Conservation (phyloP, 2,113 vertebrate genomes). For the Macrotus californicus region DNA sequence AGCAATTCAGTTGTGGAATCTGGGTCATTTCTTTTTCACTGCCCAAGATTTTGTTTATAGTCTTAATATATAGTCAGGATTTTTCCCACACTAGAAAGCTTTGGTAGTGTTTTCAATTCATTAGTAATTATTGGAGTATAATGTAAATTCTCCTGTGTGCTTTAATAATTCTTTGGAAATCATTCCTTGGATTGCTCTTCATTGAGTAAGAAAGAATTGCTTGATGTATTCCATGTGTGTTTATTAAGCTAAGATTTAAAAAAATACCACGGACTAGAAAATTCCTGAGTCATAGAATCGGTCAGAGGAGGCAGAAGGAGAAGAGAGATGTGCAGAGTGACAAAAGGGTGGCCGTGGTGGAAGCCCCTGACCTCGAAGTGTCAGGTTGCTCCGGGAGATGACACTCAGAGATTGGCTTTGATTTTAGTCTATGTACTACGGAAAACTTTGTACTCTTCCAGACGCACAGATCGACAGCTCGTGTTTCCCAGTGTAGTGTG, state of each 20-base stretch:
- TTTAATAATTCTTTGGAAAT: slow-evolving; percentile 30
- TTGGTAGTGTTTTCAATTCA: neutral
- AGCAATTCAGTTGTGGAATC: neutral
- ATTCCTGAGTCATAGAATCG: neutral
- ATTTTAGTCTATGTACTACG: neutral
- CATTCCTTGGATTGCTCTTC: slow-evolving; percentile 8
- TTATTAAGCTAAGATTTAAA: neutral
- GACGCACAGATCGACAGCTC: neutral
- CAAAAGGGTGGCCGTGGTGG: neutral
- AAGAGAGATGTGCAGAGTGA: neutral
- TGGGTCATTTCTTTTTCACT: slow-evolving; percentile 2
- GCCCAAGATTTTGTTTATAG: neutral
- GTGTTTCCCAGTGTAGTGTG: neutral
- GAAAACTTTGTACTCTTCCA: neutral
- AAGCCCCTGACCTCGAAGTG: neutral
- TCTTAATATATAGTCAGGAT: neutral
- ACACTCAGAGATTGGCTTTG: neutral
- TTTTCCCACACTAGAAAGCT: neutral
- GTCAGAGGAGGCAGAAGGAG: neutral
- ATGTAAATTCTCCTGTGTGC: neutral
- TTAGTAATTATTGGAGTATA: neutral
- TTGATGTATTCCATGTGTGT: neutral
- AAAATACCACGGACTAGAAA: neutral
- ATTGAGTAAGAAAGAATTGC: neutral
- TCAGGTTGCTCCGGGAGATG: neutral